These are phyloP conservation scores for Podilymbus podiceps DNA, from an alignment of 2,113 vertebrate genomes.

Conservation along the genomic window DNA sequence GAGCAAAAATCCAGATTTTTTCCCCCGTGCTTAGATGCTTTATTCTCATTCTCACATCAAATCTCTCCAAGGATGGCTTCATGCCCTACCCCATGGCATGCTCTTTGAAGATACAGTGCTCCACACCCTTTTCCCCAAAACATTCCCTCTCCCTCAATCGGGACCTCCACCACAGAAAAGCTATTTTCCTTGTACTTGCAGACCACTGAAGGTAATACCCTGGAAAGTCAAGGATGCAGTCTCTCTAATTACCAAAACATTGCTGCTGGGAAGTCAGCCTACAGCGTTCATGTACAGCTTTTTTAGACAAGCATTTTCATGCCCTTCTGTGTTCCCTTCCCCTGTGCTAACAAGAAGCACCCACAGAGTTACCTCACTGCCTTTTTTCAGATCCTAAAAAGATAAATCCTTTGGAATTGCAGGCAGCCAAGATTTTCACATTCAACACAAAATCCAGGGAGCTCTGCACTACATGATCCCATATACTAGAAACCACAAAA, in stretches of 20 bases:
- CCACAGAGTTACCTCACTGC: not conserved
- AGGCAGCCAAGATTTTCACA: not conserved
- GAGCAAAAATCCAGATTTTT: not conserved
- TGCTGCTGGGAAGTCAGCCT: not conserved
- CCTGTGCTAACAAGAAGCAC: not conserved
- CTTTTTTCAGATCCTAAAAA: not conserved
- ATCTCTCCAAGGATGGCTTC: not conserved
- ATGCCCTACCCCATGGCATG: not conserved
- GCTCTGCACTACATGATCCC: not conserved
- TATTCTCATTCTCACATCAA: not conserved
- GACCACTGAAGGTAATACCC: not conserved
- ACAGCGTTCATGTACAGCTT: not conserved
- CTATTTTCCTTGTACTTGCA: not conserved
- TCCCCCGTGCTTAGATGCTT: not conserved
- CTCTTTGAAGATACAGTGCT: not conserved
- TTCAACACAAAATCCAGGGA: not conserved
- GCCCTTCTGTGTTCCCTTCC: not conserved
- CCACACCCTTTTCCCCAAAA: not conserved
- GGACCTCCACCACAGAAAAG: not conserved
- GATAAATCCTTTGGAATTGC: not conserved
- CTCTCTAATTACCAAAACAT: not conserved
- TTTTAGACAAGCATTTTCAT: slow-evolving; percentile 22
- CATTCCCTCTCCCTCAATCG: not conserved
- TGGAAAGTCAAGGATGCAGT: not conserved
- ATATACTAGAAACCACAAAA: not conserved